These are phyloP conservation scores for Caenorhabditis angaria DNA, from an alignment of 2,888 invertebrate species.

Conservation along the genomic window DNA sequence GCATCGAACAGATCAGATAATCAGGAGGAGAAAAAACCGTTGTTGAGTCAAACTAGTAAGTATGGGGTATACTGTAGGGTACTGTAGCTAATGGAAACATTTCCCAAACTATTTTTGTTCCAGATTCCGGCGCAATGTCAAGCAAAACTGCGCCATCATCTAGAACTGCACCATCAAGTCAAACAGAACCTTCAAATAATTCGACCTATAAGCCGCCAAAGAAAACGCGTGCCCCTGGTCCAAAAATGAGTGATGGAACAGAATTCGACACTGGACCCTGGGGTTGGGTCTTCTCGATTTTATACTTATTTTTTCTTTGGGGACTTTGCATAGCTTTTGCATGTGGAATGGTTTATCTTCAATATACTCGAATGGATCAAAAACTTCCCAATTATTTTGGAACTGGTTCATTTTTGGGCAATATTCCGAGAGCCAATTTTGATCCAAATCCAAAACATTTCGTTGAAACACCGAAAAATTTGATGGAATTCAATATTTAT, in stretches of 20 bases:
- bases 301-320: conserved; percentile 38
- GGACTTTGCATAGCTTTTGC: conserved; percentile 29
- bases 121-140: too few relatives aligned
- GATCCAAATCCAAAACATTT: conserved; percentile 45
- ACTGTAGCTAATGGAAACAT: too few relatives aligned
- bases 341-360: conserved; percentile 21
- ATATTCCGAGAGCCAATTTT: conserved; percentile 39
- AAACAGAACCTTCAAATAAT: too few relatives aligned
- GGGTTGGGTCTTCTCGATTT: conserved; percentile 41
- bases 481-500: conserved; percentile 41
- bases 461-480: conserved; percentile 22
- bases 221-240: conserved; percentile 19
- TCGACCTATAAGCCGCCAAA: too few relatives aligned
- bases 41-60: neutral
- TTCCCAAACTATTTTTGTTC: too few relatives aligned
- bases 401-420: conserved; percentile 43
- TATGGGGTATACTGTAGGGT: neutral
- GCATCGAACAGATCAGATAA: neutral
- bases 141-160: too few relatives aligned
- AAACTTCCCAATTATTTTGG: conserved; percentile 43
- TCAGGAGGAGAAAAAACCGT: neutral
- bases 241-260: conserved; percentile 45
- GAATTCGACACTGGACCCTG: conserved; percentile 43
- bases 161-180: too few relatives aligned
- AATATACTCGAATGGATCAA: conserved; percentile 27